Conservation (phyloP, 2,888 invertebrate species). For the Sialis fuliginosa region DNA sequence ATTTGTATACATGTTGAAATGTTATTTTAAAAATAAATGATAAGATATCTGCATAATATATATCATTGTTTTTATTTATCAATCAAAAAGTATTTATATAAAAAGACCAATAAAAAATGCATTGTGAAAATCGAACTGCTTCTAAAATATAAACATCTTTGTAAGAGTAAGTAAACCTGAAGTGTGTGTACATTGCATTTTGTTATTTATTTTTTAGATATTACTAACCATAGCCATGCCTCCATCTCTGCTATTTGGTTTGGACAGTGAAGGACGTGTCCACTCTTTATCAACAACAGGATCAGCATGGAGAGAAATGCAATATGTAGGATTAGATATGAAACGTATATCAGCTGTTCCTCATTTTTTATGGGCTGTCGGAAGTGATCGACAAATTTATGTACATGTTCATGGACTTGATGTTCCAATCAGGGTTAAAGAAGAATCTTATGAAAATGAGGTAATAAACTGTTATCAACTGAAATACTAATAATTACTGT, state of each 20-base stretch:
- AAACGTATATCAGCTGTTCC: constrained; percentile 74
- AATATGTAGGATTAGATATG: constrained; percentile 72
- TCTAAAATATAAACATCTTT: too few species aligned
- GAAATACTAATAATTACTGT: neutral
- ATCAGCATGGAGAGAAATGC: constrained; percentile 71
- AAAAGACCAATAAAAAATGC: too few species aligned
- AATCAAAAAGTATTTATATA: too few species aligned
- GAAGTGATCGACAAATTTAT: constrained; percentile 83
- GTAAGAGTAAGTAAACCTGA: too few species aligned
- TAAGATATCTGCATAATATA: too few species aligned
- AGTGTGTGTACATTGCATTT: too few species aligned
- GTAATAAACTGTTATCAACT: constrained; percentile 20
- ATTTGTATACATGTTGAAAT: too few species aligned
- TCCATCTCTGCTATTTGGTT: constrained; percentile 60
- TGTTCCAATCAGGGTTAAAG: constrained; percentile 76
- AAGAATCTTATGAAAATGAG: constrained; percentile 86
- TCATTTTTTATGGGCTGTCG: constrained; percentile 82
- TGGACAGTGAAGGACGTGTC: constrained; percentile 77
- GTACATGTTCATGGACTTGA: constrained; percentile 79
- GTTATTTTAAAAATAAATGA: too few species aligned
- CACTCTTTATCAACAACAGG: constrained; percentile 68
- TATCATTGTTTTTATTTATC: too few species aligned
- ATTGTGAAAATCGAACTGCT: too few species aligned
- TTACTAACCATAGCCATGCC: constrained; percentile 29
- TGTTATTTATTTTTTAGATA: too few species aligned